phyloP scores from a whole-genome alignment of 1,140 invertebrate species.

The Lepidostoma basale region DNA sequence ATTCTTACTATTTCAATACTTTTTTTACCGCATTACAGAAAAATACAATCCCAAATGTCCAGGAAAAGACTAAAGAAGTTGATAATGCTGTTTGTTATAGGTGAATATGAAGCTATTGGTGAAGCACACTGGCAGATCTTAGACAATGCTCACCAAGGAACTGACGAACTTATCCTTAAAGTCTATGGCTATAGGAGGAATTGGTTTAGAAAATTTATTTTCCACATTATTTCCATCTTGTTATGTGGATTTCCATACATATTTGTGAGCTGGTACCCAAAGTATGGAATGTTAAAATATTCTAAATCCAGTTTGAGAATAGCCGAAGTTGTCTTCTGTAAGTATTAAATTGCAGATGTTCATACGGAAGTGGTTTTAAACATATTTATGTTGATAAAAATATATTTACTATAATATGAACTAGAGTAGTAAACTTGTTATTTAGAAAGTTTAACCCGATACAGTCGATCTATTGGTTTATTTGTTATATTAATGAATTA shows the following conservation, averaged over 20 bases:
- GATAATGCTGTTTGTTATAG: slow-evolving; percentile 49
- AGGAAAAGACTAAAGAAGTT: no score
- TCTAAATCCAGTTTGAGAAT: slow-evolving; percentile 59
- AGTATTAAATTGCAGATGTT: slow-evolving; percentile 41
- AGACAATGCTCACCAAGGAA: slow-evolving; percentile 51
- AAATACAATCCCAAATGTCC: no score
- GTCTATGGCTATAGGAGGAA: slow-evolving; percentile 59
- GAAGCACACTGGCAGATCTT: slow-evolving; percentile 59
- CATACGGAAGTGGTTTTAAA: no score
- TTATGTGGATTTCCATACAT: slow-evolving; percentile 62
- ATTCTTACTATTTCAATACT: no score
- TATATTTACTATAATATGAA: no score
- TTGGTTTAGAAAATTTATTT: slow-evolving; percentile 52
- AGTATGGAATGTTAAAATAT: slow-evolving; percentile 57
- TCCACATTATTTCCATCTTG: slow-evolving; percentile 56
- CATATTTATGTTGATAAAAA: no score
- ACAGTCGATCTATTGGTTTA: no score
- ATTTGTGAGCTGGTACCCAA: slow-evolving; percentile 59
- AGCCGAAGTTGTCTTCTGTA: slow-evolving; percentile 61
- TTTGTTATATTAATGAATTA: no score
- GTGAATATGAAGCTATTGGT: slow-evolving; percentile 61
- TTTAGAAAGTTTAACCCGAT: no score
- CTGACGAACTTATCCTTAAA: slow-evolving; percentile 57
- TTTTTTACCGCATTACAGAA: no score
- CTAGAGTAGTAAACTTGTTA: neutral